Percentiles rank a stretch among this genome's conserved stretches.
These are phyloP conservation scores for Maccullochella peelii DNA, from an alignment of 2,113 vertebrate genomes.

Conservation along the genomic window DNA sequence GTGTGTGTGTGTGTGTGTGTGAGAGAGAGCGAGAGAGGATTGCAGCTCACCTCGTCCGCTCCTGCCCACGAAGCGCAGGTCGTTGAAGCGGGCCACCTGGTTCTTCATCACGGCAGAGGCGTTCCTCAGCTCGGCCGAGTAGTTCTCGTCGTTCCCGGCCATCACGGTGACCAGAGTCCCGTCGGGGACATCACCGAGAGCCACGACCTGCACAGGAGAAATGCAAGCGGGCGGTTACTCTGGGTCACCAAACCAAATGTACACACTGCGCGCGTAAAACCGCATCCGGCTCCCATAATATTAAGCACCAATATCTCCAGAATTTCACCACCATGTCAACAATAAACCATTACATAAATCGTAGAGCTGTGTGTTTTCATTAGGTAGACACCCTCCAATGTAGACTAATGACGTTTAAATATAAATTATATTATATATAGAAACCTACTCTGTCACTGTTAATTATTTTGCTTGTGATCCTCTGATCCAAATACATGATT, in stretches of 20 bases:
- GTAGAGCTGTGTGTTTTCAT: neutral
- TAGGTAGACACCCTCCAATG: neutral
- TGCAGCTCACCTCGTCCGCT: slow-evolving; percentile 94
- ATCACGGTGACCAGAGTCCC: slow-evolving; percentile 99
- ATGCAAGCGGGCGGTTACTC: slow-evolving; percentile 50
- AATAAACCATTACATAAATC: neutral
- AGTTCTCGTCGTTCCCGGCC: slow-evolving; percentile 99
- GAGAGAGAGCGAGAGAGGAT: neutral
- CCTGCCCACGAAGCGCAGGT: slow-evolving; percentile 97
- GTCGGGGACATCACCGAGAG: slow-evolving; percentile 97
- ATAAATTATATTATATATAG: neutral
- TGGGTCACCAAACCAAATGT: slow-evolving; percentile 55
- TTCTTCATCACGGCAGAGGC: slow-evolving; percentile 99
- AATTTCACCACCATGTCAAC: slow-evolving; percentile 16
- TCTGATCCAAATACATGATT: slow-evolving; percentile 3
- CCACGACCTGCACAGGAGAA: slow-evolving; percentile 90
- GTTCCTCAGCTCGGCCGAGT: slow-evolving; percentile 97
- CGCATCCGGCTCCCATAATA: slow-evolving; percentile 47
- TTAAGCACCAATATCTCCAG: neutral
- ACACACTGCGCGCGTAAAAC: slow-evolving; percentile 47
- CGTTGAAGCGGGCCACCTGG: slow-evolving; percentile 99
- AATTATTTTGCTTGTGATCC: neutral
- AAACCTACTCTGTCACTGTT: neutral
- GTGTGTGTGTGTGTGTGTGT: neutral
- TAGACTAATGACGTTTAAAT: neutral